Evolutionary conservation across 2,888 invertebrate species (phyloP).

Genomic region (Perizoma affinitatum): DNA sequence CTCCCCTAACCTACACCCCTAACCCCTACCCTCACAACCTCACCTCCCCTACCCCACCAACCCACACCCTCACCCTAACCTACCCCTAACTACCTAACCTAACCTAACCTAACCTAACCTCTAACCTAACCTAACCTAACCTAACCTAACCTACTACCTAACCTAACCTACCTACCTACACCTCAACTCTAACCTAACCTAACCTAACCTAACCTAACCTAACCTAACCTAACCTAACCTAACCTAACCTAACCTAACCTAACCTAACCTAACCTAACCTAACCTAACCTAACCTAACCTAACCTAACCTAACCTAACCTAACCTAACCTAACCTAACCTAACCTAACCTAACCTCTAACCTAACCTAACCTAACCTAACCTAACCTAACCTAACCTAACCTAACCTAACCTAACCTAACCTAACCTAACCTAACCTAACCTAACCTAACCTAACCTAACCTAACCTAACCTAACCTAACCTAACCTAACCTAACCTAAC

Average conservation of each 20-base stretch:
- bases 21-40: slow-evolving; percentile 35
- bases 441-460: slow-evolving; percentile 38
- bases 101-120: slow-evolving; percentile 35
- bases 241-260: slow-evolving; percentile 41
- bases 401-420: slow-evolving; percentile 36
- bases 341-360: slow-evolving; percentile 39
- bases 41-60: slow-evolving; percentile 33
- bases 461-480: slow-evolving; percentile 39
- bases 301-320: slow-evolving; percentile 44
- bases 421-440: slow-evolving; percentile 41
- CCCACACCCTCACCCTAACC: slow-evolving; percentile 33
- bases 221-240: slow-evolving; percentile 41
- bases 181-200: slow-evolving; percentile 41
- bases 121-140: slow-evolving; percentile 30
- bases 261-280: slow-evolving; percentile 42
- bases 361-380: slow-evolving; percentile 36
- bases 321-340: slow-evolving; percentile 40
- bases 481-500: slow-evolving; percentile 41
- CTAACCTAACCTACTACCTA: slow-evolving; percentile 32
- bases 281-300: slow-evolving; percentile 42
- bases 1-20: slow-evolving; percentile 38
- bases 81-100: slow-evolving; percentile 32
- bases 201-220: slow-evolving; percentile 40
- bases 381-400: slow-evolving; percentile 37
- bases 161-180: slow-evolving; percentile 34